Conservation (phyloP, 2,797 vertebrate genomes). For the Gouania willdenowi region DNA sequence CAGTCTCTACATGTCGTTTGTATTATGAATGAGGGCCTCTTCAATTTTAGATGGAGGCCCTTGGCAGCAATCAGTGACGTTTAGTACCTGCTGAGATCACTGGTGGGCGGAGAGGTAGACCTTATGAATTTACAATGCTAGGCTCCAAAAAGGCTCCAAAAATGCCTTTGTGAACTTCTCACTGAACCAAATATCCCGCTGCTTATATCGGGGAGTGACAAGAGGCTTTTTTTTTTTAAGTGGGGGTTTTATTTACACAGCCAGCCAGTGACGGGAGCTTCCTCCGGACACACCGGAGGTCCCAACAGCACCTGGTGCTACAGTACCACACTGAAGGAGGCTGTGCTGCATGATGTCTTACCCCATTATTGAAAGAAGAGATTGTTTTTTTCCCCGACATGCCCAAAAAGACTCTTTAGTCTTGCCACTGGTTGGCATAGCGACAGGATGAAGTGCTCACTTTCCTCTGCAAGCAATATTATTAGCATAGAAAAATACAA, state of each 20-base stretch:
- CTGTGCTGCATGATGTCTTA: constrained; percentile 38
- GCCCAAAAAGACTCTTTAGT: constrained; percentile 19
- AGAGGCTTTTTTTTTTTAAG: constrained; percentile 48
- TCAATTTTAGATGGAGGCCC: constrained; percentile 30
- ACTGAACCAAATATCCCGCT: constrained; percentile 22
- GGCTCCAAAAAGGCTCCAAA: constrained; percentile 20
- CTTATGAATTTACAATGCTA: constrained; percentile 54
- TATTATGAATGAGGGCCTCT: constrained; percentile 41
- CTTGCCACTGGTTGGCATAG: constrained; percentile 50
- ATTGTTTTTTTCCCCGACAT: constrained; percentile 52
- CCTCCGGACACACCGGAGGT: constrained; percentile 52
- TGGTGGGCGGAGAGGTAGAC: constrained; percentile 33
- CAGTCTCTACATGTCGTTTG: constrained; percentile 25
- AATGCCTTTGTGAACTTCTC: constrained; percentile 39
- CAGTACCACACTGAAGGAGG: constrained; percentile 42
- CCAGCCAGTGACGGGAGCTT: constrained; percentile 47
- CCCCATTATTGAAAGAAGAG: constrained; percentile 40
- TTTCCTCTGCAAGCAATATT: constrained; percentile 1
- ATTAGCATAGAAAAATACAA: constrained; percentile 14
- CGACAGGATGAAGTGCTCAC: constrained; percentile 28
- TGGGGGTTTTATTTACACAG: constrained; percentile 48
- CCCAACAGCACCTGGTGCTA: constrained; percentile 40
- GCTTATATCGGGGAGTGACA: constrained; percentile 15
- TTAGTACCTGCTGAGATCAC: constrained; percentile 53
- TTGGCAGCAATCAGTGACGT: constrained; percentile 48